Conservation (phyloP, 1,140 invertebrate species). For the Megathymus violae region DNA sequence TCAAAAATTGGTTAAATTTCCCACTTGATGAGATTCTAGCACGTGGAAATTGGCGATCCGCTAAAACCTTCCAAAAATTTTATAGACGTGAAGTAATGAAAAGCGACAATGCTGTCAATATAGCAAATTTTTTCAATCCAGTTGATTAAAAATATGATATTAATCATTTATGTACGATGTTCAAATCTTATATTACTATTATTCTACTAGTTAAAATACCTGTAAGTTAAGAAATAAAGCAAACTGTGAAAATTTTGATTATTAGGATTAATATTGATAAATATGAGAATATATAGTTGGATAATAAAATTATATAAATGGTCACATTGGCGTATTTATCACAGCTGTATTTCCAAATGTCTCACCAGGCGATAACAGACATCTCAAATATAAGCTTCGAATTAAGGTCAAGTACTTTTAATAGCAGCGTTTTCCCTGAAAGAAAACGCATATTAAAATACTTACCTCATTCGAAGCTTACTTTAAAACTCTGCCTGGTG, state of each 20-base stretch:
- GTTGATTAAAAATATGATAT: neutral
- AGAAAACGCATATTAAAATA: constrained; percentile 6
- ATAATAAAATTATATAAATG: neutral
- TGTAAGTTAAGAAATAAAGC: too few relatives aligned
- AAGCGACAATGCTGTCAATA: neutral
- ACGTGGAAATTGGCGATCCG: neutral
- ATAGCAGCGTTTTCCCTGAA: constrained; percentile 5
- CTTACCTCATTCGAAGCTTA: constrained; percentile 5
- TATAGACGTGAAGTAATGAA: neutral
- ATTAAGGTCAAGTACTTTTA: constrained; percentile 4
- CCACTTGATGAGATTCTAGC: neutral
- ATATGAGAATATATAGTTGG: too few relatives aligned
- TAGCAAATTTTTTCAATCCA: neutral
- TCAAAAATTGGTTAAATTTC: constrained; percentile 2
- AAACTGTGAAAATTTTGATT: too few relatives aligned
- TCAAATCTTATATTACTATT: neutral
- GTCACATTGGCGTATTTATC: neutral
- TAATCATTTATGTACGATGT: too few relatives aligned
- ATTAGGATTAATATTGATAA: too few relatives aligned
- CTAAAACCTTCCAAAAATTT: neutral
- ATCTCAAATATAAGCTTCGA: constrained; percentile 1
- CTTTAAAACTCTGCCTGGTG: neutral
- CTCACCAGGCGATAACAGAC: constrained; percentile 5
- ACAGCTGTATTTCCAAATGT: neutral
- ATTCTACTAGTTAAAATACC: neutral